Evolutionary conservation across 2,888 invertebrate species (phyloP), one percentile per base, ranked within the genome.

Genomic region (Volucella inanis): DNA sequence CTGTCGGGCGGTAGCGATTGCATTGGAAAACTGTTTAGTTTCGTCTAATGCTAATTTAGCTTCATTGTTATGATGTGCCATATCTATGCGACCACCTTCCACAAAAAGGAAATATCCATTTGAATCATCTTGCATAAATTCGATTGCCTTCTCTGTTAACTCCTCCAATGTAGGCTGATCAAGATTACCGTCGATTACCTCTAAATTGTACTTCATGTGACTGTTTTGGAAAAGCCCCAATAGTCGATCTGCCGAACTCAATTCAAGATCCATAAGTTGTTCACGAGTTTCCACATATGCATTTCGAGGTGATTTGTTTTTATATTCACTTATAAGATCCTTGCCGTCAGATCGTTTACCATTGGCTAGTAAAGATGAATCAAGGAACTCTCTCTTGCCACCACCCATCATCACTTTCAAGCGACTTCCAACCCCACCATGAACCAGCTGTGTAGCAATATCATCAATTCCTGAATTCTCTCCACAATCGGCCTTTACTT

Each of bases 81-180:
- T 87, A 87, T 92, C 92, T 47, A 92, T 92, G 87, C 89, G 90
- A 45, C 91, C 92, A 92, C 95, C 96, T 93, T 96, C 96, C 71
- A 97, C 95, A 90, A 97, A 95, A 10, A 97, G 92, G 88, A 97
- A 95, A 90, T 93, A 97, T 1, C 97, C 97, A 11, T 95, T 93
- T 0, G 95, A 93, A 0, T 92, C 90, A 87, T 94, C 93, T 0
- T 94, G 93, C 62, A 98, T 91, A 12, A 96, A 92, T 88, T 95
- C 93, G 68, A 98, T 95, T 0, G 97, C 97, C 62, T 94, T 94
- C 88, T 94, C 93, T 0, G 96, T 96, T 97, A 98, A 97, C 90
- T 97, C 96, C 75, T 94, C 94, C n/a, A 98, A 90, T 0, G 95
- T 94, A 0, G 97, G 97, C 50, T 91, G 90, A 0, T 83, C 88